These are phyloP conservation scores for Macropodus opercularis DNA, from an alignment of 2,797 vertebrate species.

Conservation along the genomic window DNA sequence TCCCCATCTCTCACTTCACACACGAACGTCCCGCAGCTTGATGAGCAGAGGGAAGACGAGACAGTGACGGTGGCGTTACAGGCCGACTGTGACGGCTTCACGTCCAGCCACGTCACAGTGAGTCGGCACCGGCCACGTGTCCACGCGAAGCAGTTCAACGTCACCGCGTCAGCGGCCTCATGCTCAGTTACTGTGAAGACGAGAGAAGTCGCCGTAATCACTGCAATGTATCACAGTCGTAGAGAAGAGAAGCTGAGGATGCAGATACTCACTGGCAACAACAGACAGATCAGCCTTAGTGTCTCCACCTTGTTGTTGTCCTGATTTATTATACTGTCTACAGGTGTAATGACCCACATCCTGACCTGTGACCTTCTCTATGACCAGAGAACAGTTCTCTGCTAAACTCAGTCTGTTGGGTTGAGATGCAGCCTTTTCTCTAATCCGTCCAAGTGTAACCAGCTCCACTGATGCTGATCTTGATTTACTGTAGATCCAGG, in stretches of 20 bases:
- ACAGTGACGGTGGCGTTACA: not conserved
- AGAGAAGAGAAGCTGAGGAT: too few species aligned
- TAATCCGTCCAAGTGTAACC: too few species aligned
- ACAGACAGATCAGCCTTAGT: not conserved
- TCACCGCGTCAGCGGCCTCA: fast-evolving
- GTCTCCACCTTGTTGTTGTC: fast-evolving
- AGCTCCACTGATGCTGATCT: too few species aligned
- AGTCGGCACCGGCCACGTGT: fast-evolving
- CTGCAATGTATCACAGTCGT: too few species aligned
- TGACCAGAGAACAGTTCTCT: conserved; percentile 21
- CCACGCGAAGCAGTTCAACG: not conserved
- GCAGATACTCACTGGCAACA: too few species aligned
- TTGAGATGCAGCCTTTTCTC: too few species aligned
- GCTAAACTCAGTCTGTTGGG: conserved; percentile 8
- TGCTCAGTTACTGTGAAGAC: conserved; percentile 11
- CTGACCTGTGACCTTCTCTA: conserved; percentile 6
- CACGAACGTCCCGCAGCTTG: too few species aligned
- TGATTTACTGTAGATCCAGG: not conserved
- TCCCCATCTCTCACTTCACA: too few species aligned
- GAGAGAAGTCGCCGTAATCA: too few species aligned
- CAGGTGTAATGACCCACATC: not conserved
- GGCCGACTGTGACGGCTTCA: fast-evolving
- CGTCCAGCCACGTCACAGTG: too few species aligned
- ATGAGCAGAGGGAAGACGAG: too few species aligned
- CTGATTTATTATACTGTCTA: not conserved